Percentiles rank a stretch among this genome's conserved stretches.
Evolutionary conservation across 2,113 vertebrate species (phyloP).

Genomic region (Protomyctophum bolini): DNA sequence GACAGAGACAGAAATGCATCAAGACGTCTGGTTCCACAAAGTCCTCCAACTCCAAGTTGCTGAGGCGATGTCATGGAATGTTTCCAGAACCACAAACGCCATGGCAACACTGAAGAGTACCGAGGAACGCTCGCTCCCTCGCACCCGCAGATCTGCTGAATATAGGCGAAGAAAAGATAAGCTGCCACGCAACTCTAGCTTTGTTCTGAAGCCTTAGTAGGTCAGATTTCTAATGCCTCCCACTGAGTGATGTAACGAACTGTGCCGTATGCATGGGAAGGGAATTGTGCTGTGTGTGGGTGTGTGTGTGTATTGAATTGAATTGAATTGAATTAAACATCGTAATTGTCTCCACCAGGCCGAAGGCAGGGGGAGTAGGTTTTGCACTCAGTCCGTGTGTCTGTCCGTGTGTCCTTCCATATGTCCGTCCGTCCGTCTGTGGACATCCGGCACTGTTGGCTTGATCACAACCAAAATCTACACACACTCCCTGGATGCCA

Average conservation of each 20-base stretch:
- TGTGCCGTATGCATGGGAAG: not conserved
- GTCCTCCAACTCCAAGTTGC: constrained; percentile 64
- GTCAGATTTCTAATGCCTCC: constrained; percentile 24
- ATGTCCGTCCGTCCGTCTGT: no score
- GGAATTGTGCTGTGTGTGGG: not conserved
- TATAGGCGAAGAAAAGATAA: constrained; percentile 45
- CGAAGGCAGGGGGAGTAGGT: no score
- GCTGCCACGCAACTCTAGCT: constrained; percentile 12
- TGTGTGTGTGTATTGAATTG: not conserved
- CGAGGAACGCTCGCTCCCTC: not conserved
- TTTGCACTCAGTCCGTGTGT: no score
- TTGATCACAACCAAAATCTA: no score
- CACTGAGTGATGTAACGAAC: constrained; percentile 21
- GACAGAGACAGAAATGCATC: constrained; percentile 6
- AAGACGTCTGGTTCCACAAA: constrained; percentile 53
- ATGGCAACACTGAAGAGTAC: constrained; percentile 57
- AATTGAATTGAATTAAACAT: no score
- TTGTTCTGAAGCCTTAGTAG: constrained; percentile 35
- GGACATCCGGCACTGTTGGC: no score
- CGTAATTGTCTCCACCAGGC: no score
- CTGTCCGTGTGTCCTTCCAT: no score
- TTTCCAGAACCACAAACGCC: constrained; percentile 58
- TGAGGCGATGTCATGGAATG: constrained; percentile 71
- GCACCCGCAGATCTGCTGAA: constrained; percentile 36
- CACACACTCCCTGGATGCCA: no score